Conservation (phyloP, 2,113 vertebrate species). For the Gorsachius goisagi region DNA sequence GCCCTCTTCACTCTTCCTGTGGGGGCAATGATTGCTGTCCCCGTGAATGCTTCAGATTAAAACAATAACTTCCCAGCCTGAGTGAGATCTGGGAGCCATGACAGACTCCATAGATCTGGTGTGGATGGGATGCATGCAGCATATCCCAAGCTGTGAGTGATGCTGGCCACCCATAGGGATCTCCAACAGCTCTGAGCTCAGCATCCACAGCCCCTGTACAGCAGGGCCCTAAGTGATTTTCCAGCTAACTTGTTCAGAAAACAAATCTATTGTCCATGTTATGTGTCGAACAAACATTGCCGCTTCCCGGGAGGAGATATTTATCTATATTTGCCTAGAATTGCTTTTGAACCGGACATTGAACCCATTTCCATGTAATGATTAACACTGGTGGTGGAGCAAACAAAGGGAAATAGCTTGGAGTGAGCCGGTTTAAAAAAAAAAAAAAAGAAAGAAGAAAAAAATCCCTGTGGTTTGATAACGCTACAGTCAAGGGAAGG, state of each 20-base stretch:
- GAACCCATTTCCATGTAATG: slow-evolving; percentile 41
- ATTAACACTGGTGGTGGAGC: slow-evolving; percentile 7
- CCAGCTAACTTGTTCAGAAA: background rate
- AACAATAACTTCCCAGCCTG: rapidly evolving
- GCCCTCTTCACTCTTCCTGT: background rate
- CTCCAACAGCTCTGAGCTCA: rapidly evolving
- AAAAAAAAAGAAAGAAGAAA: background rate
- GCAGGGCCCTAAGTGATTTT: background rate
- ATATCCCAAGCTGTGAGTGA: rapidly evolving
- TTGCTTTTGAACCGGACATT: slow-evolving; percentile 31
- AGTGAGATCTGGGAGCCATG: background rate
- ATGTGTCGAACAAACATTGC: background rate
- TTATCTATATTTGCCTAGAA: slow-evolving; percentile 22
- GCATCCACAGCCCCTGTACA: rapidly evolving
- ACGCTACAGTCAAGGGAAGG: slow-evolving; percentile 33
- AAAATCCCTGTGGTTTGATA: slow-evolving; percentile 49
- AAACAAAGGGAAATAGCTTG: slow-evolving; percentile 27
- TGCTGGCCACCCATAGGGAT: rapidly evolving
- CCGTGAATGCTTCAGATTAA: background rate
- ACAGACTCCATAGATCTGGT: background rate
- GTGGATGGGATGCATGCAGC: rapidly evolving
- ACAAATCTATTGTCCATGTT: background rate
- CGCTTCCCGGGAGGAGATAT: background rate
- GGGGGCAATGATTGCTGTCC: background rate
- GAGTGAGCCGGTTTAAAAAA: background rate